These are phyloP conservation scores for Lepidurus couesii DNA, from an alignment of 1,140 invertebrate genomes.

Conservation along the genomic window DNA sequence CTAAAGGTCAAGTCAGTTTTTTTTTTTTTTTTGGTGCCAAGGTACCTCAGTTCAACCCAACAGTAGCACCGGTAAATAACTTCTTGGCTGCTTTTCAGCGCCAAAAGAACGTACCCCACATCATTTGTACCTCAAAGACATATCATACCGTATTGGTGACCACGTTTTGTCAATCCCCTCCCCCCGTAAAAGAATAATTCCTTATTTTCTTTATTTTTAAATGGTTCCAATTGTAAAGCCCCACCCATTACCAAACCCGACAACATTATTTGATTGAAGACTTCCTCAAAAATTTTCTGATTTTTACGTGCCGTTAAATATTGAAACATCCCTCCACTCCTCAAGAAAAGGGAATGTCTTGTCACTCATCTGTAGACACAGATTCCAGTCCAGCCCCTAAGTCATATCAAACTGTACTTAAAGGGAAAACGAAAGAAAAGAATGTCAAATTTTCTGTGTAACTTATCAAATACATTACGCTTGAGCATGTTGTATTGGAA, in stretches of 20 bases:
- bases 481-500: slow-evolving; percentile 2
- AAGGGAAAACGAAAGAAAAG: slow-evolving; percentile 14
- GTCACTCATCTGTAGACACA: slow-evolving; percentile 19
- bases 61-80: not conserved
- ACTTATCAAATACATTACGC: slow-evolving; percentile 14
- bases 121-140: slow-evolving; percentile 2
- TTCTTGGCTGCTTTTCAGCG: slow-evolving; percentile 14
- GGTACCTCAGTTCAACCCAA: slow-evolving; percentile 1
- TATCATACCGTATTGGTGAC: slow-evolving; percentile 2
- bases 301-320: not conserved
- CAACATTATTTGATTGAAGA: not conserved
- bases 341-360: slow-evolving; percentile 22
- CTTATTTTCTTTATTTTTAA: not conserved
- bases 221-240: not conserved
- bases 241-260: not conserved
- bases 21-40: slow-evolving; percentile 6
- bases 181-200: not conserved
- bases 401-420: slow-evolving; percentile 19
- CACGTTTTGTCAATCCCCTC: not conserved
- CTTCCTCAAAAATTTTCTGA: not conserved
- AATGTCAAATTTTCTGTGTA: slow-evolving; percentile 1
- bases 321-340: slow-evolving; percentile 21
- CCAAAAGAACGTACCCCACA: not conserved
- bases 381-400: slow-evolving; percentile 20
- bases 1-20: slow-evolving; percentile 11